These are phyloP conservation scores for Bombylius major DNA, from an alignment of 2,888 invertebrate genomes.

Conservation along the genomic window DNA sequence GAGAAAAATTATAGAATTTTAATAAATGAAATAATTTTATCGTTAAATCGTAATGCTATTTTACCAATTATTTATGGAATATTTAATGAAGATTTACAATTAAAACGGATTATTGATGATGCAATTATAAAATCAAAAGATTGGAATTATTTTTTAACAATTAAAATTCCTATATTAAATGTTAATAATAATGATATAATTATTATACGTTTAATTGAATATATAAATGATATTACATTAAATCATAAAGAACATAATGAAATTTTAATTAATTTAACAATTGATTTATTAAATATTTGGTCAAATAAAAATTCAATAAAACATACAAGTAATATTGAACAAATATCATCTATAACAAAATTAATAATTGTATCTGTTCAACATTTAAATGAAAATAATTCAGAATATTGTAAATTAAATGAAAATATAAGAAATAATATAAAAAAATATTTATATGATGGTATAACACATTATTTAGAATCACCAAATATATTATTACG, in stretches of 20 bases:
- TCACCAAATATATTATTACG: slow-evolving; percentile 46
- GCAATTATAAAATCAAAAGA: slow-evolving; percentile 39
- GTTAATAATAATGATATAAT: slow-evolving; percentile 39
- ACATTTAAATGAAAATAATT: slow-evolving; percentile 27
- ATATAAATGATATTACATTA: slow-evolving; percentile 35
- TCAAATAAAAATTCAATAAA: slow-evolving; percentile 48
- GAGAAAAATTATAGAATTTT: background rate
- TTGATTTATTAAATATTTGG: slow-evolving; percentile 53
- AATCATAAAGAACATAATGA: slow-evolving; percentile 19
- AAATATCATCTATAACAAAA: slow-evolving; percentile 59
- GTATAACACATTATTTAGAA: slow-evolving; percentile 57
- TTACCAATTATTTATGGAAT: slow-evolving; percentile 45
- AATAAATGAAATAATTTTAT: slow-evolving; percentile 39
- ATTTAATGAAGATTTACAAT: slow-evolving; percentile 39
- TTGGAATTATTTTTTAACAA: slow-evolving; percentile 56
- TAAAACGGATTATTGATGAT: slow-evolving; percentile 35
- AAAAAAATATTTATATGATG: slow-evolving; percentile 43
- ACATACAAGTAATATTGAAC: slow-evolving; percentile 47
- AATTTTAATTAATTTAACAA: slow-evolving; percentile 37
- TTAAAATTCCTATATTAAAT: slow-evolving; percentile 46
- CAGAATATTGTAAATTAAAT: slow-evolving; percentile 18
- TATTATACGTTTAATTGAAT: slow-evolving; percentile 48
- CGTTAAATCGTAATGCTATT: slow-evolving; percentile 46
- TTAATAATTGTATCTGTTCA: slow-evolving; percentile 47
- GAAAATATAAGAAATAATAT: slow-evolving; percentile 17